Evolutionary conservation across 2,888 invertebrate genomes (phyloP).

Genomic region (Aporophyla lueneburgensis): DNA sequence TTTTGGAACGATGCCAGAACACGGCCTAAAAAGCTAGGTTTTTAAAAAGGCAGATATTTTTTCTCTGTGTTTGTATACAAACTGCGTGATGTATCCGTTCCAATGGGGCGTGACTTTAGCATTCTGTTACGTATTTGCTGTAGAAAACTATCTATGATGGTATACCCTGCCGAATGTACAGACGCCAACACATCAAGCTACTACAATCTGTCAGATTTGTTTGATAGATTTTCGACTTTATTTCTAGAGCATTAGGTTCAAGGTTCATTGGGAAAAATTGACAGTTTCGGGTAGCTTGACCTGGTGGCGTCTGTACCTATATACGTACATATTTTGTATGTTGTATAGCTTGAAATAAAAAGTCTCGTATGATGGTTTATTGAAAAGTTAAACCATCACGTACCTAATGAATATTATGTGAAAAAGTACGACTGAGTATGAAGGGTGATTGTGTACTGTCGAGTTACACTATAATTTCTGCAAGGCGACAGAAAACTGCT

Average conservation of each 20-base stretch:
- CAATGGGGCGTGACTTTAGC: conserved; percentile 41
- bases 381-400: not conserved
- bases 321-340: not conserved
- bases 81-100: conserved; percentile 46
- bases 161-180: not conserved
- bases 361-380: not conserved
- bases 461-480: not conserved
- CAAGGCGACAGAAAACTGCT: no score
- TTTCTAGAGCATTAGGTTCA: no score
- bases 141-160: not conserved
- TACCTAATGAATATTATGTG: not conserved
- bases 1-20: conserved; percentile 59
- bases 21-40: conserved; percentile 33
- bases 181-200: not conserved
- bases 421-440: not conserved
- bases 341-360: not conserved
- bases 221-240: no score
- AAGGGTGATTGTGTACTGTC: not conserved
- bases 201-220: no score
- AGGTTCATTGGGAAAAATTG: no score
- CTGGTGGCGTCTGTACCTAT: no score
- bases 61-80: conserved; percentile 42
- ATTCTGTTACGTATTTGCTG: conserved; percentile 11
- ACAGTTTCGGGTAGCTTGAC: no score
- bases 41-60: conserved; percentile 26